Conservation (phyloP, 2,888 invertebrate genomes). For the Hirtodrosophila duncani region DNA sequence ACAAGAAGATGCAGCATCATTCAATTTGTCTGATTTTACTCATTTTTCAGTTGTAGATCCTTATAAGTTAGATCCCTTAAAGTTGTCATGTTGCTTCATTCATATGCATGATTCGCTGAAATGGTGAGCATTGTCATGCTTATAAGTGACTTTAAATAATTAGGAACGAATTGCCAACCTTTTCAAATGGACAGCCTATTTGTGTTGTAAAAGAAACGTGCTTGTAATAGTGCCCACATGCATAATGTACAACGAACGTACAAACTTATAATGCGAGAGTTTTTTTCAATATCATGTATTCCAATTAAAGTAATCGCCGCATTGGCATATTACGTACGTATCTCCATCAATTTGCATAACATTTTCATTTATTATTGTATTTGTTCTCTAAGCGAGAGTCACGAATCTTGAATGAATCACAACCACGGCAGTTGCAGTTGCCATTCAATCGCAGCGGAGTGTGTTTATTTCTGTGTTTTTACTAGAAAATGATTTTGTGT, state of each 20-base stretch:
- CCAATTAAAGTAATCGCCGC: constrained; percentile 29
- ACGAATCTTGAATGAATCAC: constrained; percentile 32
- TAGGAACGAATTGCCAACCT: too few species aligned
- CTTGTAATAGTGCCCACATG: constrained; percentile 5
- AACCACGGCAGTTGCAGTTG: constrained; percentile 14
- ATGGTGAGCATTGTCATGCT: too few species aligned
- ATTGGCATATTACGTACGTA: constrained; percentile 19
- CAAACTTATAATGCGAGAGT: constrained; percentile 11
- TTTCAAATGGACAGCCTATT: too few species aligned
- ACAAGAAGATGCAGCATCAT: too few species aligned
- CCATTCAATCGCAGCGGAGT: constrained; percentile 25
- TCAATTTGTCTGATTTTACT: too few species aligned
- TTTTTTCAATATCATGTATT: constrained; percentile 19
- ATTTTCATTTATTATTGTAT: constrained; percentile 32
- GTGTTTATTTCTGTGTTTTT: constrained; percentile 12
- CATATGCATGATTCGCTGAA: too few species aligned
- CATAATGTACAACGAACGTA: constrained; percentile 9
- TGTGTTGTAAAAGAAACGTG: too few species aligned
- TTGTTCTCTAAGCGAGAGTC: constrained; percentile 16
- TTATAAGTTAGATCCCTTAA: too few species aligned
- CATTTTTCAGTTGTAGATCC: too few species aligned
- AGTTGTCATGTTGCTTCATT: too few species aligned
- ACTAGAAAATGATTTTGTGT: constrained; percentile 14
- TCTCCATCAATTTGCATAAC: constrained; percentile 31
- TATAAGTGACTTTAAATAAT: too few species aligned